Evolutionary conservation across 2,113 vertebrate species (phyloP), one percentile per base, ranked within the genome.

Genomic region (Saccopteryx bilineata): DNA sequence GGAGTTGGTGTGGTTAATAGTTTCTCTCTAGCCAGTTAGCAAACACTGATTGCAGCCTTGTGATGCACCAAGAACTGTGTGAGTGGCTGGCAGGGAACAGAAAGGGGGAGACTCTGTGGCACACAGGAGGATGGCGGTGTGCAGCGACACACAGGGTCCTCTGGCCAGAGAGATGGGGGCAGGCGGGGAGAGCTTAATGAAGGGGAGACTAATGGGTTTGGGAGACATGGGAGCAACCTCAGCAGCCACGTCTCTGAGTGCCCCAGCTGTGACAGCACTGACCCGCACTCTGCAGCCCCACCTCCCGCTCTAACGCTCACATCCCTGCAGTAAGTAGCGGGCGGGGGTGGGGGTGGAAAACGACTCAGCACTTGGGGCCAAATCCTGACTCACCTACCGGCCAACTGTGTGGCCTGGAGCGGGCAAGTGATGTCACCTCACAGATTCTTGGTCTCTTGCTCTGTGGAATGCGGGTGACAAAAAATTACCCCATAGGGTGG

Each of bases 181-280:
- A 3, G 5, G 0, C 19, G 18, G 21, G 19, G 31, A 14, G 31
- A 5, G 28, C 18, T 79, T 28, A 39, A 7, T 39, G 4, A 87
- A 39, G n/a, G 56, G 31, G 46, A 39, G 33, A n/a, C 14, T 3
- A 6, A 1, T 7, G 21, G 68, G 23, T 74, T 79, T 74, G 71
- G 39, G n/a, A n/a, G n/a, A n/a, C 3, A 2, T 3, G 7, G 6
- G 31, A 14, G 84, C 23, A 26, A 24, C 48, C 24, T 18, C 6
- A 18, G n/a, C 46, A 10, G 63, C 65, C 13, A 0, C 54, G 11
- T 12, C 28, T 0, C 39, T 33, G 5, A 24, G 61, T 1, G 5
- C 4, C 39, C 18, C 12, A n/a, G 9, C 54, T 0, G 2, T 9
- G 5, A 12, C 28, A 2, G 23, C 2, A 12, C 33, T 0, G 0